Percentiles rank a stretch among this genome's conserved stretches.
These are phyloP conservation scores for Blomia tropicalis DNA, from an alignment of 2,888 invertebrate genomes.

Conservation along the genomic window DNA sequence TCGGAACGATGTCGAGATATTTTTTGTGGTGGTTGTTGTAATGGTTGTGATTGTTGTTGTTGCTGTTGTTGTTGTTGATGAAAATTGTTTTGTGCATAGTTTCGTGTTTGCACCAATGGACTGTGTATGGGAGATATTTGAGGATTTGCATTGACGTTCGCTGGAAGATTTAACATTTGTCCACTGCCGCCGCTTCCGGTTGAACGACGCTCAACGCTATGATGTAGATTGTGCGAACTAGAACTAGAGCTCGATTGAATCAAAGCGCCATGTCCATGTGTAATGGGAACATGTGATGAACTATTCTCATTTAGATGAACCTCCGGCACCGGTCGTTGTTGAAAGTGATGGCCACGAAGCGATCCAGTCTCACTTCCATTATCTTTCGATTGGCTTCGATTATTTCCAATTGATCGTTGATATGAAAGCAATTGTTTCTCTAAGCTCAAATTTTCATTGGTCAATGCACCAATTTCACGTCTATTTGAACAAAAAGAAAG, in stretches of 20 bases:
- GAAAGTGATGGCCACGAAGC: background rate
- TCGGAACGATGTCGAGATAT: background rate
- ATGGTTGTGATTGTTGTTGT: background rate
- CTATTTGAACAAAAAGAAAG: background rate
- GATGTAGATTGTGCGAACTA: background rate
- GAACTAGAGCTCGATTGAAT: background rate
- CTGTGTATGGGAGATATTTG: background rate
- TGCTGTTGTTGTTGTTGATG: background rate
- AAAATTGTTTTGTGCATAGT: background rate
- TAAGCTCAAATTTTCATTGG: conserved; percentile 11
- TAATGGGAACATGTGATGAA: background rate
- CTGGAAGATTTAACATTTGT: background rate
- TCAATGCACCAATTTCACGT: conserved; percentile 6
- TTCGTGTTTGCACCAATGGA: background rate
- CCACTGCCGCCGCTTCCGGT: background rate
- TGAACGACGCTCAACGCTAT: background rate
- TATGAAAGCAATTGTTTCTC: conserved; percentile 9
- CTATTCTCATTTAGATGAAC: background rate
- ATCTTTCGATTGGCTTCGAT: background rate
- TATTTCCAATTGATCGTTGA: background rate
- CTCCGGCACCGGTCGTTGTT: background rate
- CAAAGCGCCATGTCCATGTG: background rate
- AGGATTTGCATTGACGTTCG: background rate
- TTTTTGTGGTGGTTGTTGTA: background rate
- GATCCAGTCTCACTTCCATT: conserved; percentile 5